Conservation (phyloP, 2,888 invertebrate genomes). For the Chironomus tentans region DNA sequence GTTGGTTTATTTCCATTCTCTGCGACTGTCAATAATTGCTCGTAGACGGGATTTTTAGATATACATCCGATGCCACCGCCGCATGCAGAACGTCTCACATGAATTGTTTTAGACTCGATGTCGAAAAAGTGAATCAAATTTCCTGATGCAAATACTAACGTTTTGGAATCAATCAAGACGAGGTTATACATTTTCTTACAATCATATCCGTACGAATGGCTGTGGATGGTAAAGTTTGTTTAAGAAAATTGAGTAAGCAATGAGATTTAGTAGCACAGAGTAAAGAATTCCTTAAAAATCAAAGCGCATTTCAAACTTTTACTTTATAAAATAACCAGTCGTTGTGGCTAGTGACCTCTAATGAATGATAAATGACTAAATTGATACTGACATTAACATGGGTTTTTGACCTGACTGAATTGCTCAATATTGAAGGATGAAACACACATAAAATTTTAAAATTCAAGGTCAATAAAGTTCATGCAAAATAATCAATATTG, state of each 20-base stretch:
- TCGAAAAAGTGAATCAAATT: constrained; percentile 71
- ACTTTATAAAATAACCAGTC: too few species aligned
- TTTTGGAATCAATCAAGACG: constrained; percentile 62
- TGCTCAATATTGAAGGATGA: not conserved
- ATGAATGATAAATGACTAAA: too few species aligned
- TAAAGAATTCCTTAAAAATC: too few species aligned
- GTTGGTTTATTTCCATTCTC: constrained; percentile 73
- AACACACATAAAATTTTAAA: not conserved
- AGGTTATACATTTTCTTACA: constrained; percentile 73
- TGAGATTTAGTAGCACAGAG: too few species aligned
- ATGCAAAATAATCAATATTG: too few species aligned
- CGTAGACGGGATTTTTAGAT: constrained; percentile 55
- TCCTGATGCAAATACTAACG: constrained; percentile 70
- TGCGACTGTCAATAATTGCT: constrained; percentile 67
- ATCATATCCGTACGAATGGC: constrained; percentile 80
- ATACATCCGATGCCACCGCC: constrained; percentile 77
- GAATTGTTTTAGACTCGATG: constrained; percentile 50
- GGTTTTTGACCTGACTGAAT: not conserved
- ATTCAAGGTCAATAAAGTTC: too few species aligned
- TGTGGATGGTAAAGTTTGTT: constrained; percentile 35
- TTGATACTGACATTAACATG: too few species aligned
- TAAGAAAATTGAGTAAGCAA: constrained; percentile 15
- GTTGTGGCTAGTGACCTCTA: too few species aligned
- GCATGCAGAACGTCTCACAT: constrained; percentile 62
- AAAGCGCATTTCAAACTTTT: too few species aligned